Base-by-base conservation (phyloP, 2,888 invertebrate genomes). In the Polia nebulosa region DNA sequence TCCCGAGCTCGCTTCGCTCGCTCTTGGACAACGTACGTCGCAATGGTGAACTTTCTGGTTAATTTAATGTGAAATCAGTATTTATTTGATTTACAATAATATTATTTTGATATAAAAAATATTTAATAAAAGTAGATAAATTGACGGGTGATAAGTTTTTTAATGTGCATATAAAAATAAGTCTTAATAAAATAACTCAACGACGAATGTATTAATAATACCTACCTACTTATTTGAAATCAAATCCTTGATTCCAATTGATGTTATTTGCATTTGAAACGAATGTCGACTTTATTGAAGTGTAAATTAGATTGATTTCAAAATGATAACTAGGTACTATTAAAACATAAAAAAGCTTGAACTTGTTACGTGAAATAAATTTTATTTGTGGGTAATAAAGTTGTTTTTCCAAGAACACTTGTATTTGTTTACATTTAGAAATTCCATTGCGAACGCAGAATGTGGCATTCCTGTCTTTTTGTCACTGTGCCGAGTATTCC, bases 341-440 rank as follows among this genome's bases (percentile, higher is more conserved):
- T 25, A 7, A 15, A 15, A 15, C 15, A 25, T 45, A 25, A 47
- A 53, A 52, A 32, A 11, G 3, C 20, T 15, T 15, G 20, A n/a
- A 32, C 11, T 51, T 51, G 25, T 15, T 25, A 0, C n/a, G n/a
- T 29, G 5, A 32, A 6, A 2, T 51, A 13, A 51, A 20, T 20
- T 32, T 29, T n/a, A 32, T 32, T 25, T 49, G 8, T 49, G 27
- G 9, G 49, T 49, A 17, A n/a, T 20, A n/a, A 29, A 32, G 29
- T 6, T n/a, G n/a, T 29, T 8, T 29, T 49, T n/a, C 9, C 29
- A n/a, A 5, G 11, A 29, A 51, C 29, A 9, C 11, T 11, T 13
- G 20, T 51, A 32, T 51, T 32, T 51, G 20, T 51, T 51, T 29
- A 51, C 32, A 32, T 51, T 51, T 20, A 29, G 32, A 20, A 51